These are phyloP conservation scores for Drosophila seclusa DNA, from an alignment of 2,888 invertebrate genomes.

Conservation along the genomic window DNA sequence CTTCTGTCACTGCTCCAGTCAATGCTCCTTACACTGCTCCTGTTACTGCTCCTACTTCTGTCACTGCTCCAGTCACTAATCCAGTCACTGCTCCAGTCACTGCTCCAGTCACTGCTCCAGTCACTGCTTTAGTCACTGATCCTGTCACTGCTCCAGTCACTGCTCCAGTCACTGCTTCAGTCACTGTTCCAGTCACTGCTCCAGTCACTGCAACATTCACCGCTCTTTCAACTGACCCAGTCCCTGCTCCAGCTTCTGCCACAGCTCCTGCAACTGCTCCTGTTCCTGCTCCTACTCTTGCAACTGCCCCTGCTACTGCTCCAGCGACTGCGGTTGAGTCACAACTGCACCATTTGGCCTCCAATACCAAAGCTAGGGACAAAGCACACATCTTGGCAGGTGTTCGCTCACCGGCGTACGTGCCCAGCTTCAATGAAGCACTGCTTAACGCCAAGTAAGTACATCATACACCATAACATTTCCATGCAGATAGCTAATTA, in stretches of 20 bases:
- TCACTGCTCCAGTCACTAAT: background rate
- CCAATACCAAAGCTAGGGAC: constrained; percentile 42
- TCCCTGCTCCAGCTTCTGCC: background rate
- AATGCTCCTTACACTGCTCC: background rate
- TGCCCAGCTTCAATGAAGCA: constrained; percentile 55
- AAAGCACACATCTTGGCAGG: background rate
- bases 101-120: background rate
- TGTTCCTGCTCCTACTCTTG: background rate
- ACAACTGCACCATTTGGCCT: constrained; percentile 14
- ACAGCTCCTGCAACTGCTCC: background rate
- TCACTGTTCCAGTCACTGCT: background rate
- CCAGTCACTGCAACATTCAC: background rate
- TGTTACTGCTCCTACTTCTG: accelerated
- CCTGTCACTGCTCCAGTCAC: background rate
- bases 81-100: background rate
- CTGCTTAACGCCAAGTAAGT: constrained; percentile 60
- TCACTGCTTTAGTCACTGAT: background rate
- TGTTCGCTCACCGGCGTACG: background rate
- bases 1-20: background rate
- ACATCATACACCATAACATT: background rate
- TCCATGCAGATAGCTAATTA: background rate
- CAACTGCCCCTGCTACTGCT: background rate
- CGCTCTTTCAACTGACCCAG: background rate
- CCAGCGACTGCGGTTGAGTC: constrained; percentile 3
- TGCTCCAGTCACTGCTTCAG: background rate